These are phyloP conservation scores for Masticophis lateralis DNA, from an alignment of 2,797 vertebrate species.

Conservation along the genomic window DNA sequence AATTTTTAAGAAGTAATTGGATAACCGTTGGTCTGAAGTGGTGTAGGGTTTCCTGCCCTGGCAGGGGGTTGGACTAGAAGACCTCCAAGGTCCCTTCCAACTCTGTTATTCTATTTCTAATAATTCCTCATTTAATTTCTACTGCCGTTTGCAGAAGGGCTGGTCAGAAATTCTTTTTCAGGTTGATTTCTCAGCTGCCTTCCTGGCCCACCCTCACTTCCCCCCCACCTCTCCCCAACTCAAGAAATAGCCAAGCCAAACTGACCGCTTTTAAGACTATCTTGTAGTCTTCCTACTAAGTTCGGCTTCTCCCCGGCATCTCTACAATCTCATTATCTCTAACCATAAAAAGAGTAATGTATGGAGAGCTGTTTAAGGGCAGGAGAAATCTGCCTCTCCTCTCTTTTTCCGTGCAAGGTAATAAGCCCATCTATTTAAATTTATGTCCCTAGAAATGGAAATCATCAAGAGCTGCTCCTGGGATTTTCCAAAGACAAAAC, in stretches of 20 bases:
- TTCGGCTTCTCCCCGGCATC: background rate
- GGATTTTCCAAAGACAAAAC: background rate
- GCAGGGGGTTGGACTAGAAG: too few relatives aligned
- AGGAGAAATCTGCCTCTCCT: background rate
- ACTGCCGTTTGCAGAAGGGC: too few relatives aligned
- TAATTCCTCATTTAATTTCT: background rate
- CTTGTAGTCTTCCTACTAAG: background rate
- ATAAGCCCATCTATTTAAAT: background rate
- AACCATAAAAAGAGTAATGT: conserved; percentile 1
- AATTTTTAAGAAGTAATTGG: too few relatives aligned
- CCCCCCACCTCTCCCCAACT: too few relatives aligned
- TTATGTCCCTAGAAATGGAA: background rate
- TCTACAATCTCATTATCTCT: conserved; percentile 30
- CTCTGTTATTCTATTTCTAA: too few relatives aligned
- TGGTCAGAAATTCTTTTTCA: too few relatives aligned
- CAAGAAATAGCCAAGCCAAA: background rate
- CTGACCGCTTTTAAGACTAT: background rate
- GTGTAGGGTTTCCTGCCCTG: too few relatives aligned
- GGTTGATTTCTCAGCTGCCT: background rate
- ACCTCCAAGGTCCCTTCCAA: too few relatives aligned
- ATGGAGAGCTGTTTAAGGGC: background rate
- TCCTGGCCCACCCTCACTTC: background rate
- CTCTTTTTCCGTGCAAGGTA: background rate
- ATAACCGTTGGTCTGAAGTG: too few relatives aligned
- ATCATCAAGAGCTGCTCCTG: background rate